Conservation (phyloP, 2,113 vertebrate genomes). For the Chunga burmeisteri region DNA sequence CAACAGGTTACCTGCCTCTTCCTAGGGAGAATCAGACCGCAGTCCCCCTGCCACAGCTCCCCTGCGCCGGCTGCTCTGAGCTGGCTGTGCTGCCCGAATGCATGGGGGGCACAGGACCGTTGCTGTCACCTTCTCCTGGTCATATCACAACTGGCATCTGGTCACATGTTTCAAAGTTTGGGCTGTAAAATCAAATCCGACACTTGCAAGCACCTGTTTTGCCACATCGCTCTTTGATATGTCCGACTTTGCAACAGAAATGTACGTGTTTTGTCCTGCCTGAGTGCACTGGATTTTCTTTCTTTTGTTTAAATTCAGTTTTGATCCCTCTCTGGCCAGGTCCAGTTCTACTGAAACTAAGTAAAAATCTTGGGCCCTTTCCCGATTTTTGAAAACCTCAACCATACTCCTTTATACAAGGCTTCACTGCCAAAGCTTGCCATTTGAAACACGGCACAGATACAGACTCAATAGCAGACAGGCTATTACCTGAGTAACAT, state of each 20-base stretch:
- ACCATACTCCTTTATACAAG: background rate
- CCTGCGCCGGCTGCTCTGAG: background rate
- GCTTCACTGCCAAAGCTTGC: background rate
- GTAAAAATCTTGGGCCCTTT: background rate
- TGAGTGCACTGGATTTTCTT: background rate
- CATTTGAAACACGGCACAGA: background rate
- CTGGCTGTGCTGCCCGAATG: background rate
- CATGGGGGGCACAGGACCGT: background rate
- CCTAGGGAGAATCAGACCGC: background rate
- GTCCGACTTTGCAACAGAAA: background rate
- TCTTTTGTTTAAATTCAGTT: background rate
- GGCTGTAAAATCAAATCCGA: background rate
- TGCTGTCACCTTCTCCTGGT: background rate
- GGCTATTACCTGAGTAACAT: background rate
- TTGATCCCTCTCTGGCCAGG: background rate
- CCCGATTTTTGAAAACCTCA: background rate
- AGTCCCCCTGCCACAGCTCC: background rate
- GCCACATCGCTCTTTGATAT: background rate
- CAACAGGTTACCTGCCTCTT: slow-evolving; percentile 46
- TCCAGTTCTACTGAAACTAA: background rate
- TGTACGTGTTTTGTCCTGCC: background rate
- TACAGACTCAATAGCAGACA: background rate
- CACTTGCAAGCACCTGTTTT: background rate
- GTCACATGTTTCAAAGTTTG: background rate
- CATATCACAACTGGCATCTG: background rate